A percentile compares a stretch with the other conserved stretches of the same genome.
Conservation (phyloP, 2,113 vertebrate genomes). For the Laticauda colubrina region DNA sequence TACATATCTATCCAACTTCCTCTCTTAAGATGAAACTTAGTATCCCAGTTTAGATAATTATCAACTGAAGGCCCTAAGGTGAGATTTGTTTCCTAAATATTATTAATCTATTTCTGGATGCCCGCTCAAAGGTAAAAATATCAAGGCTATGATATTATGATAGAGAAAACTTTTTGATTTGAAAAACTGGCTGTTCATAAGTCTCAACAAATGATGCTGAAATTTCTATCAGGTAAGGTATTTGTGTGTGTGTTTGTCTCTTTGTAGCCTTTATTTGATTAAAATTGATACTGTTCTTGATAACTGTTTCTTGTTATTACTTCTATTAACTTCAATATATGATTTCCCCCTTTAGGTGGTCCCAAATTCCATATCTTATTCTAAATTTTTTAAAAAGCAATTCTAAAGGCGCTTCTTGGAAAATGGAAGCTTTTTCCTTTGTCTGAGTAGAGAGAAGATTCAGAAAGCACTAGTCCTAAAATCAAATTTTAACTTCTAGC, state of each 20-base stretch:
- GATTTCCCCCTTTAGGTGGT: not conserved
- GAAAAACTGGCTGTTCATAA: not conserved
- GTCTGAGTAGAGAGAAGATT: not conserved
- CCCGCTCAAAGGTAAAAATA: not conserved
- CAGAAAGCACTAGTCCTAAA: not conserved
- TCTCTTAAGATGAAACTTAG: not conserved
- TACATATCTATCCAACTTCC: not conserved
- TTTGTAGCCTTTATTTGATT: not conserved
- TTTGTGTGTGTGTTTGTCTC: not conserved
- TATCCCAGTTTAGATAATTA: not conserved
- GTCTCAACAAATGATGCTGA: not conserved
- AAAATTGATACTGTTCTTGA: not conserved
- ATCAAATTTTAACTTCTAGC: not conserved
- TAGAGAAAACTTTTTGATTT: not conserved
- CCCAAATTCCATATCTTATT: not conserved
- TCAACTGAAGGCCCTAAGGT: not conserved
- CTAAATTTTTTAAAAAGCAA: not conserved
- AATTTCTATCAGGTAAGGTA: not conserved
- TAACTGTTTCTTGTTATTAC: not conserved
- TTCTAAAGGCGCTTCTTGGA: not conserved
- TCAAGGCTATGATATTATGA: not conserved
- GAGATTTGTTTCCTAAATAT: not conserved
- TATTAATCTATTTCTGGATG: not conserved
- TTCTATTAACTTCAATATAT: not conserved
- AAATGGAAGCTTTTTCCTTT: not conserved